phyloP scores from a whole-genome alignment of 2,888 invertebrate species.

The Seira ritae region DNA sequence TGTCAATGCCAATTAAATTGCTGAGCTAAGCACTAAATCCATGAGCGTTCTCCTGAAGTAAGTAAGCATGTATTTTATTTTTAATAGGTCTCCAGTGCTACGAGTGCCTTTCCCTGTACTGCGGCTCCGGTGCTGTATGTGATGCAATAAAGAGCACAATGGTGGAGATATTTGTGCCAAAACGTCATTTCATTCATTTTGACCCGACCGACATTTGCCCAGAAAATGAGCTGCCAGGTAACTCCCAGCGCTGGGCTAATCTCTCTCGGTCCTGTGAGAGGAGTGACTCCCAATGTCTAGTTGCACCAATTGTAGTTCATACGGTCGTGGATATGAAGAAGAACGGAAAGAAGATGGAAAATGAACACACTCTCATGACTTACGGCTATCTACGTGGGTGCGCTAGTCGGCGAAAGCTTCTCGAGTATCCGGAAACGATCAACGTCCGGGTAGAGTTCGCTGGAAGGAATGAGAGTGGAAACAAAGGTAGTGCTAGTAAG shows the following conservation, averaged over 20 bases:
- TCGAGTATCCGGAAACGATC: slow-evolving; percentile 67
- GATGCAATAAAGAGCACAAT: slow-evolving; percentile 69
- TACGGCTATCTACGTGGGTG: slow-evolving; percentile 70
- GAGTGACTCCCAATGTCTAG: slow-evolving; percentile 71
- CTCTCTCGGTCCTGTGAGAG: slow-evolving; percentile 62
- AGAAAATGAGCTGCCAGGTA: slow-evolving; percentile 53
- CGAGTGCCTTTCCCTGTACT: slow-evolving; percentile 71
- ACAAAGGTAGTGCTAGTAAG: not conserved
- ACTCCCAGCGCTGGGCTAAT: slow-evolving; percentile 58
- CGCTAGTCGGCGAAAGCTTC: slow-evolving; percentile 68
- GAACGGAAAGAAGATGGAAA: slow-evolving; percentile 59
- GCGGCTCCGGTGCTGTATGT: slow-evolving; percentile 68
- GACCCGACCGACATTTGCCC: slow-evolving; percentile 69
- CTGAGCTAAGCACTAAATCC: too few relatives aligned
- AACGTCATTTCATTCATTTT: slow-evolving; percentile 70
- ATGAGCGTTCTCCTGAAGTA: too few relatives aligned
- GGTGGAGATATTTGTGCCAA: slow-evolving; percentile 67
- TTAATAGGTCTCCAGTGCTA: slow-evolving; percentile 69
- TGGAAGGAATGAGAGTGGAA: slow-evolving; percentile 36
- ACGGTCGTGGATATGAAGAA: slow-evolving; percentile 66
- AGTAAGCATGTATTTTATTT: not conserved
- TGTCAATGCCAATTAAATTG: not conserved
- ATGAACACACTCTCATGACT: slow-evolving; percentile 49
- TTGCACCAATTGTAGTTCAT: slow-evolving; percentile 69
- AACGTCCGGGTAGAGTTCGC: slow-evolving; percentile 61